phyloP scores from a whole-genome alignment of 2,113 vertebrate genomes.

The Circaetus gallicus region DNA sequence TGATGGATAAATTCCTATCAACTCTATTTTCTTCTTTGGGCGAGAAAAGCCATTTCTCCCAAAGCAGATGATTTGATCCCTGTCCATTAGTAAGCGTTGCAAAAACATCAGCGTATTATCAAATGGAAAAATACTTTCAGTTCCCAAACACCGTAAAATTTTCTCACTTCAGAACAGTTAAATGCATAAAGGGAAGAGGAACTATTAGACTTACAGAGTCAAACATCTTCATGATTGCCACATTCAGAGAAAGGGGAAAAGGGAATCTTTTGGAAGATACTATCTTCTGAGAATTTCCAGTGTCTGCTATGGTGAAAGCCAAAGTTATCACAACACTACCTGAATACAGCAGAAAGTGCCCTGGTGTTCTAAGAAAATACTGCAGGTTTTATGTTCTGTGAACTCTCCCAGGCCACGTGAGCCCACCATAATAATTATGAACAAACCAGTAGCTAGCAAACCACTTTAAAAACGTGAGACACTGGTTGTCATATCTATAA shows the following conservation, averaged over 20 bases:
- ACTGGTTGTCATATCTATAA: neutral
- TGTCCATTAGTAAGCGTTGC: neutral
- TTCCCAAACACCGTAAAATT: neutral
- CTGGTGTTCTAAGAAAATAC: neutral
- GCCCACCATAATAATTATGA: neutral
- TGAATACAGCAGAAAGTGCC: neutral
- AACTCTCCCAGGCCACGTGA: neutral
- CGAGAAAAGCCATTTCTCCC: neutral
- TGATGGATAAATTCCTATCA: neutral
- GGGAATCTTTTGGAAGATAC: neutral
- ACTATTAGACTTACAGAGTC: neutral
- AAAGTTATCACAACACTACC: neutral
- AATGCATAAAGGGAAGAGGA: neutral
- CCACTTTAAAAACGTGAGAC: fast-evolving
- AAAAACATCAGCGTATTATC: neutral
- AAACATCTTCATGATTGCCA: neutral
- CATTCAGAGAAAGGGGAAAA: neutral
- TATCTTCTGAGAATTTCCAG: neutral
- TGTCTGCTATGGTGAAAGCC: neutral
- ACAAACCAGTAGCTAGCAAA: neutral
- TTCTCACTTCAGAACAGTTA: neutral
- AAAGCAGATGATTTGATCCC: neutral
- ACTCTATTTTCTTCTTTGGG: neutral
- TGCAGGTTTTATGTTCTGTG: neutral
- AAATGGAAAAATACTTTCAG: neutral